A percentile compares a stretch with the other conserved stretches of the same genome.
These are phyloP conservation scores for Melanerpes formicivorus DNA, from an alignment of 2,113 vertebrate genomes.

Conservation along the genomic window DNA sequence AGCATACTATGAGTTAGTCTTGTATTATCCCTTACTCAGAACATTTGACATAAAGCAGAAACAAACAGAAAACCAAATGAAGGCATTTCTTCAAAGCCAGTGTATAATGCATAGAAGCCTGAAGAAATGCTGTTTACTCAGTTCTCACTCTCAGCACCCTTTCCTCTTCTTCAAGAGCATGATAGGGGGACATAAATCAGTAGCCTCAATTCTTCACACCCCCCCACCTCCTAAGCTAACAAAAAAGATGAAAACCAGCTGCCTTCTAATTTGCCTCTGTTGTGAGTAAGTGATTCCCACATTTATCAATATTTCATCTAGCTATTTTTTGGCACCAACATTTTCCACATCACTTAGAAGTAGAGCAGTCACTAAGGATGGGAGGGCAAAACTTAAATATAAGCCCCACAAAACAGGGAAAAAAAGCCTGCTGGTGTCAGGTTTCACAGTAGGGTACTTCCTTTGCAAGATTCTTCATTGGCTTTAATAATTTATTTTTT, in stretches of 20 bases:
- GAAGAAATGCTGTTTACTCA: not conserved
- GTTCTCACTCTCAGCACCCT: not conserved
- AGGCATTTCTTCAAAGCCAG: not conserved
- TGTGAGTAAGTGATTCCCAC: slow-evolving; percentile 48
- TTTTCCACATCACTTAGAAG: slow-evolving; percentile 36
- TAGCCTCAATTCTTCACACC: not conserved
- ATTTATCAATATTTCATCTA: slow-evolving; percentile 65
- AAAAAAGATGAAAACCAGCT: slow-evolving; percentile 57
- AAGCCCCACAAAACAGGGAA: not conserved
- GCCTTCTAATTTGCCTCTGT: slow-evolving; percentile 51
- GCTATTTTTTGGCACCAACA: slow-evolving; percentile 28
- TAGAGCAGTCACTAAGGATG: not conserved
- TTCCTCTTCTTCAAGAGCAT: not conserved
- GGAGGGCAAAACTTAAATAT: not conserved
- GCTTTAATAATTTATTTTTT: not conserved
- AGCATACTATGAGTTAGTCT: not conserved
- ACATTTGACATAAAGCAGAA: not conserved
- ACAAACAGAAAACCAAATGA: not conserved
- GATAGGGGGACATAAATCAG: slow-evolving; percentile 26
- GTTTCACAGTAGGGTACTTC: not conserved
- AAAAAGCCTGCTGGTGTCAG: not conserved
- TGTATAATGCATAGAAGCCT: not conserved
- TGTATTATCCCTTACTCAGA: not conserved
- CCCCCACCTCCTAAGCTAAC: not conserved
- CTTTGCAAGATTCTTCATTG: not conserved